phyloP scores from a whole-genome alignment of 2,888 invertebrate species.

The Calameuta pallipes region DNA sequence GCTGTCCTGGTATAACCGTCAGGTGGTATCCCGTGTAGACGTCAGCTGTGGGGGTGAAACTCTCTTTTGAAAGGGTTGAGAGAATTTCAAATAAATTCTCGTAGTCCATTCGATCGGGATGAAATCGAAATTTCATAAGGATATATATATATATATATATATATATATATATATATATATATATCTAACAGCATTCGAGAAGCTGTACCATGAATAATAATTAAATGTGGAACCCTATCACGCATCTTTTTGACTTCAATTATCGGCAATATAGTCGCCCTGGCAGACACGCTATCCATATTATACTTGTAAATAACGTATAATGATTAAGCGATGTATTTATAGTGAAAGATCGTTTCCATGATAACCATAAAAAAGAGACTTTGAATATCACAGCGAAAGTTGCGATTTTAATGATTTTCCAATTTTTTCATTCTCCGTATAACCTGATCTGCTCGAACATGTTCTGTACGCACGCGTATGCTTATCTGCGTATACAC shows the following conservation, averaged over 20 bases:
- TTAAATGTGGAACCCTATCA: neutral
- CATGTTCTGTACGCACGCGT: neutral
- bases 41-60: slow-evolving; percentile 60
- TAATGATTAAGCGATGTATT: neutral
- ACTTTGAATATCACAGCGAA: neutral
- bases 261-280: neutral
- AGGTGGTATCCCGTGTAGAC: slow-evolving; percentile 51
- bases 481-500: neutral
- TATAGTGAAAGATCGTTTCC: neutral
- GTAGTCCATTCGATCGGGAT: slow-evolving; percentile 24
- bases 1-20: slow-evolving; percentile 52
- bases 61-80: slow-evolving; percentile 45
- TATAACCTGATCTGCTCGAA: neutral
- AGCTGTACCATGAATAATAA: neutral
- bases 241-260: neutral
- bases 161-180: too few species aligned
- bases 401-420: neutral
- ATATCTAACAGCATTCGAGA: neutral
- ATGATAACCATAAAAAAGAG: neutral
- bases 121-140: neutral
- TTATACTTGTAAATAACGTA: neutral
- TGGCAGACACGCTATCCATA: neutral
- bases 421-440: neutral
- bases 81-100: slow-evolving; percentile 24
- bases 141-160: too few species aligned